Evolutionary conservation across 1,140 invertebrate species (phyloP).

Genomic region (Hylyphantes graminicola): DNA sequence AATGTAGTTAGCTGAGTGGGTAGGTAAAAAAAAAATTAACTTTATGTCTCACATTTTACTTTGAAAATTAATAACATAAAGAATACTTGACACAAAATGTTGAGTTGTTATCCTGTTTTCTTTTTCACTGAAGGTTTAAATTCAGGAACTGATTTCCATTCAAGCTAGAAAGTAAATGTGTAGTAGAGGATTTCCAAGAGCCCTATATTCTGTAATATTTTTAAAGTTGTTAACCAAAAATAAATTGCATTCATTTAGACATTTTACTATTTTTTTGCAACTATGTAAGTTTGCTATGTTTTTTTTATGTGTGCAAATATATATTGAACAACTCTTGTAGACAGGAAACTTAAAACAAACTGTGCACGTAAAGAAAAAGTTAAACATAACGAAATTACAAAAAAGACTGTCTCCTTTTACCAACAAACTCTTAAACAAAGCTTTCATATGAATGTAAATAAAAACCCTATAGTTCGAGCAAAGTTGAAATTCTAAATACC

Average conservation of each 20-base stretch:
- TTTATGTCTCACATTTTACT: not conserved
- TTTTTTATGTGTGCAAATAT: too few relatives aligned
- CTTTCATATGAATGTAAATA: not conserved
- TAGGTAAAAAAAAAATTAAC: constrained; percentile 2
- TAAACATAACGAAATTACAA: not conserved
- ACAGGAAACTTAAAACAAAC: not conserved
- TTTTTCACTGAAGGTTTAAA: too few relatives aligned
- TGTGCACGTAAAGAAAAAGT: not conserved
- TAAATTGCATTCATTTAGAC: too few relatives aligned
- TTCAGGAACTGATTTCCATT: too few relatives aligned
- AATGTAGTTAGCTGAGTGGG: not conserved
- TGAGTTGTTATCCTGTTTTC: not conserved
- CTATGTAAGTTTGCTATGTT: too few relatives aligned
- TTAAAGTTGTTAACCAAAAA: too few relatives aligned
- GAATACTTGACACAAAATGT: not conserved
- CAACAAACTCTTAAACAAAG: not conserved
- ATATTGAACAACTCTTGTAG: too few relatives aligned
- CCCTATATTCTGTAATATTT: too few relatives aligned
- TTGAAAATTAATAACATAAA: not conserved
- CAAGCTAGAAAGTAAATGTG: too few relatives aligned
- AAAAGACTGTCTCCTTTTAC: not conserved
- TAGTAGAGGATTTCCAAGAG: too few relatives aligned
- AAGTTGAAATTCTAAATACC: not conserved
- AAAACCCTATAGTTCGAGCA: not conserved
- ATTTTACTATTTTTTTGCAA: too few relatives aligned